Evolutionary conservation across 2,797 vertebrate genomes (phyloP).

Genomic region (Apogon talboti): DNA sequence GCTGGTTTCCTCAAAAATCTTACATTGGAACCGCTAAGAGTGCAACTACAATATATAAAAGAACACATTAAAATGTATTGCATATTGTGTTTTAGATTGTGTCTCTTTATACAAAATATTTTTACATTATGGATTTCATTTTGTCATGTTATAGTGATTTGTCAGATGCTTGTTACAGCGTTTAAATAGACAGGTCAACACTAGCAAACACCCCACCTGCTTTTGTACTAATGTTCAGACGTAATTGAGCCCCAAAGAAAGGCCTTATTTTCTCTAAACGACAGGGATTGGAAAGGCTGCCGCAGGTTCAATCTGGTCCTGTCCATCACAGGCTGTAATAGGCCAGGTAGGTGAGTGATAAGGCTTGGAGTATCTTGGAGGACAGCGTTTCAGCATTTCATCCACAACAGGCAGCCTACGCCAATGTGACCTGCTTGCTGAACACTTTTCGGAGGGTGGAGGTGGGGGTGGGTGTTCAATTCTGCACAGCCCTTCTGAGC

Average conservation of each 20-base stretch:
- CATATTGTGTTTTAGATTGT: no score
- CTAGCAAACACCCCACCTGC: constrained; percentile 31
- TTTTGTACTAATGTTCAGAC: constrained; percentile 39
- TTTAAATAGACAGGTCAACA: constrained; percentile 11
- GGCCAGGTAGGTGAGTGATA: constrained; percentile 61
- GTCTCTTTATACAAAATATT: no score
- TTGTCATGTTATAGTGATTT: no score
- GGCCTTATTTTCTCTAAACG: constrained; percentile 48
- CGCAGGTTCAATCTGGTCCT: constrained; percentile 51
- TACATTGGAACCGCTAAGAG: no score
- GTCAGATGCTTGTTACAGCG: not conserved
- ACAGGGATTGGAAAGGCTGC: constrained; percentile 29
- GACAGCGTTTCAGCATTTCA: constrained; percentile 70
- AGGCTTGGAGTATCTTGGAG: constrained; percentile 51
- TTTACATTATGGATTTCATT: no score
- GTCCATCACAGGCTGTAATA: constrained; percentile 61
- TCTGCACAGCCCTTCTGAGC: constrained; percentile 63
- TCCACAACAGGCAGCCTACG: constrained; percentile 53
- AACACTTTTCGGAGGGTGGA: constrained; percentile 57
- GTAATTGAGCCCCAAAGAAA: constrained; percentile 21
- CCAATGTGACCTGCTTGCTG: constrained; percentile 81
- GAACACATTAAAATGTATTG: no score
- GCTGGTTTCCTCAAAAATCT: no score
- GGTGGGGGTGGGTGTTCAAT: constrained; percentile 41
- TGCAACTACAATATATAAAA: no score